Percentiles rank a stretch among this genome's conserved stretches.
phyloP scores from a whole-genome alignment of 2,113 vertebrate species.

The Malaclemys terrapin region DNA sequence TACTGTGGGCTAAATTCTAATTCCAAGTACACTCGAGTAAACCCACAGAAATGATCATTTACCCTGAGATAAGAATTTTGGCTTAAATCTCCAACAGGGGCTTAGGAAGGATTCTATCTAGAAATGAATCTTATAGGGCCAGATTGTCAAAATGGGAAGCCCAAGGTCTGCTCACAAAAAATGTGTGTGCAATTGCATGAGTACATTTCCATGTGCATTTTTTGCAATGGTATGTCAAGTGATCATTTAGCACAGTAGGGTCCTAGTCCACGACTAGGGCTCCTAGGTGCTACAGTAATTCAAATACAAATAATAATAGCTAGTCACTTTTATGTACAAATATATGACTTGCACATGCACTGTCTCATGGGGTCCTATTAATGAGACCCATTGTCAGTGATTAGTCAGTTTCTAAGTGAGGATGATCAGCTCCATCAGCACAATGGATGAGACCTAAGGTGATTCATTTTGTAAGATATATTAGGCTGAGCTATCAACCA shows the following conservation, averaged over 20 bases:
- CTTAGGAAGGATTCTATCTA: neutral
- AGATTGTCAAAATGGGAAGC: neutral
- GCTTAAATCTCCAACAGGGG: neutral
- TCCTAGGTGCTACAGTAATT: no score
- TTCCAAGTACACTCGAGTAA: neutral
- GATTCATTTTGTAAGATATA: neutral
- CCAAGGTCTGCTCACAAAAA: neutral
- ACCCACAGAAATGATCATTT: neutral
- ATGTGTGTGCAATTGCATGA: neutral
- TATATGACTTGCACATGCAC: neutral
- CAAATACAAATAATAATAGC: neutral
- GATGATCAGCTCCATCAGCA: neutral
- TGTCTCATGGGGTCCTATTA: neutral
- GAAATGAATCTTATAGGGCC: neutral
- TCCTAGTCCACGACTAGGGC: neutral
- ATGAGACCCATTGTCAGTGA: neutral
- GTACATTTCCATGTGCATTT: neutral
- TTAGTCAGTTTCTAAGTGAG: neutral
- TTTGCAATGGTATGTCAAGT: neutral
- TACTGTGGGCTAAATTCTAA: neutral
- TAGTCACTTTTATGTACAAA: neutral
- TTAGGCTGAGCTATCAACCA: neutral
- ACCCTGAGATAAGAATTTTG: neutral
- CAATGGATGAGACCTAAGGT: neutral
- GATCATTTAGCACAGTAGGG: neutral